A percentile compares a stretch with the other conserved stretches of the same genome.
phyloP scores from a whole-genome alignment of 1,140 invertebrate species.

The Tetramorium simillimum region DNA sequence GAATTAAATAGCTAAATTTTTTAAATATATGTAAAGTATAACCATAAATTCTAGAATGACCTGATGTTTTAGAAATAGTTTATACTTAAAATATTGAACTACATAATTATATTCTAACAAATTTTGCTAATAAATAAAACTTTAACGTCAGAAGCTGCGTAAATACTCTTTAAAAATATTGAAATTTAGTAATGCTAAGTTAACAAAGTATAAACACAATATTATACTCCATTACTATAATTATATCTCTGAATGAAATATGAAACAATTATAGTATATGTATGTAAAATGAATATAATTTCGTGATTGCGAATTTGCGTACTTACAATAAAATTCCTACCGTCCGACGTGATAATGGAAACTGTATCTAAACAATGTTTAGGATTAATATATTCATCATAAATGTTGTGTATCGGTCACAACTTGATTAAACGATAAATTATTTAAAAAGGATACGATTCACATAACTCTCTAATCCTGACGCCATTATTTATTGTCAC shows the following conservation, averaged over 20 bases:
- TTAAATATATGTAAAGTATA: neutral
- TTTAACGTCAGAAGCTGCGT: neutral
- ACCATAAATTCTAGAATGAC: neutral
- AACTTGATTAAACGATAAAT: conserved; percentile 25
- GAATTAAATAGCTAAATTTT: neutral
- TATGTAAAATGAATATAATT: neutral
- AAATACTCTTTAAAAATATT: neutral
- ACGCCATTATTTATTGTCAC: conserved; percentile 88
- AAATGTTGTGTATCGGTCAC: neutral
- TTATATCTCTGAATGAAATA: neutral
- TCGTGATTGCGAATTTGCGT: neutral
- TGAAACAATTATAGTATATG: no score
- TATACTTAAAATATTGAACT: neutral
- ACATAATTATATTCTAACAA: neutral
- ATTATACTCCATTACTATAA: neutral
- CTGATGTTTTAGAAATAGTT: neutral
- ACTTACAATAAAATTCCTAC: conserved; percentile 97
- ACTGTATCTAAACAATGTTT: conserved; percentile 91
- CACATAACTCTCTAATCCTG: conserved; percentile 93
- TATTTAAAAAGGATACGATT: conserved; percentile 90
- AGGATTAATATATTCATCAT: conserved; percentile 67
- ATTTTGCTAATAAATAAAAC: neutral
- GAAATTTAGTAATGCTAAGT: neutral
- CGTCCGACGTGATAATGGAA: conserved; percentile 97
- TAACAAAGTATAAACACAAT: neutral